A percentile compares a stretch with the other conserved stretches of the same genome.
Conservation (phyloP, 53 echinoderm and acorn worm species). For the Echinometra lucunter region DNA sequence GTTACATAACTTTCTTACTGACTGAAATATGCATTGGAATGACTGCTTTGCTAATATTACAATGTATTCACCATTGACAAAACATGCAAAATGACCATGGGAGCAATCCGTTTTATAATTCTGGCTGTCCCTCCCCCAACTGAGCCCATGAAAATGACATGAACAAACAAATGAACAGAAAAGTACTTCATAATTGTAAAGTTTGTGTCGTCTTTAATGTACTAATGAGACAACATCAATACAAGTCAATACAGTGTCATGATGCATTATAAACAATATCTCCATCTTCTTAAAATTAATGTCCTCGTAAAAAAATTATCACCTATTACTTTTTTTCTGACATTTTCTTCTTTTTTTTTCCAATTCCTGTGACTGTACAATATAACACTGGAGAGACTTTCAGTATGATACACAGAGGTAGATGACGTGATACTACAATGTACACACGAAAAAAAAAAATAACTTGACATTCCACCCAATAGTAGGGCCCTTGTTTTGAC, state of each 20-base stretch:
- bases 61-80: no score
- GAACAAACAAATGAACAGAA: no score
- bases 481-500: neutral
- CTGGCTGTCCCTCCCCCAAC: no score
- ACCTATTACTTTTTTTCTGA: slow-evolving; percentile 49
- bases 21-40: no score
- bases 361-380: slow-evolving; percentile 54
- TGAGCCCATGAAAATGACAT: no score
- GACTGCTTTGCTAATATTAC: no score
- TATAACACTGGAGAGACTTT: slow-evolving; percentile 69
- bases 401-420: slow-evolving; percentile 59
- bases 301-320: slow-evolving; percentile 67
- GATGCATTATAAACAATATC: slow-evolving; percentile 70
- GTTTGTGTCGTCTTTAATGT: slow-evolving; percentile 70
- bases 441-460: slow-evolving; percentile 9
- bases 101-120: no score
- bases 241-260: slow-evolving; percentile 67
- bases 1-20: no score
- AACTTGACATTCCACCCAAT: slow-evolving; percentile 13
- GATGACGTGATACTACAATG: slow-evolving; percentile 53
- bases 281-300: slow-evolving; percentile 49
- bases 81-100: no score
- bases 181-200: slow-evolving; percentile 29
- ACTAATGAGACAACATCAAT: slow-evolving; percentile 69
- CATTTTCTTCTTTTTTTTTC: slow-evolving; percentile 48